phyloP scores from a whole-genome alignment of 2,113 vertebrate species.

The Hydrochoerus hydrochaeris region DNA sequence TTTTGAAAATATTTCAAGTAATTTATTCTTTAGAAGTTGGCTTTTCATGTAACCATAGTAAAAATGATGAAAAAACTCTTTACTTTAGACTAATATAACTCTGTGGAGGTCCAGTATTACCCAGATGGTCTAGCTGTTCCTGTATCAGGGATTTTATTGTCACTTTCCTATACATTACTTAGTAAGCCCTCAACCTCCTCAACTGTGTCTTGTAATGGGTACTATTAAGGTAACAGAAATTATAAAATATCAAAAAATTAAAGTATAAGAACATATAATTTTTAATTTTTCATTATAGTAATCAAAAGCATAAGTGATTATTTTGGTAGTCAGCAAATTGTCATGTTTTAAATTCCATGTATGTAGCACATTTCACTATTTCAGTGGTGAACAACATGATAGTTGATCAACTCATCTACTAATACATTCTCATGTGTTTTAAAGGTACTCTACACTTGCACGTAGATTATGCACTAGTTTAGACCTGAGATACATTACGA shows the following conservation, averaged over 20 bases:
- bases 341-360: conserved; percentile 38
- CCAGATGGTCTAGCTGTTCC: neutral
- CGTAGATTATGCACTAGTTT: neutral
- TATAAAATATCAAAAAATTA: conserved; percentile 59
- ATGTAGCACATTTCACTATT: neutral
- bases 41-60: neutral
- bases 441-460: neutral
- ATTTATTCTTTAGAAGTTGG: neutral
- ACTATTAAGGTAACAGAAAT: conserved; percentile 58
- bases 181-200: neutral
- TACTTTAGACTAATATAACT: neutral
- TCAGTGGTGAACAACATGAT: neutral
- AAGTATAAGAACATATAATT: conserved; percentile 55
- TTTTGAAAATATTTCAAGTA: neutral
- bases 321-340: conserved; percentile 24
- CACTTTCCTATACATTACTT: neutral
- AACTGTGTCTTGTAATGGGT: conserved; percentile 28
- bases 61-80: neutral
- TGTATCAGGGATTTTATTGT: neutral
- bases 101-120: neutral
- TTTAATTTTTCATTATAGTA: conserved; percentile 65
- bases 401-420: neutral
- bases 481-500: neutral
- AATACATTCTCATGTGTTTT: neutral
- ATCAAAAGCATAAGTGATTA: conserved; percentile 40